Conservation (phyloP, 2,113 vertebrate genomes). For the Acanthochromis polyacanthus region DNA sequence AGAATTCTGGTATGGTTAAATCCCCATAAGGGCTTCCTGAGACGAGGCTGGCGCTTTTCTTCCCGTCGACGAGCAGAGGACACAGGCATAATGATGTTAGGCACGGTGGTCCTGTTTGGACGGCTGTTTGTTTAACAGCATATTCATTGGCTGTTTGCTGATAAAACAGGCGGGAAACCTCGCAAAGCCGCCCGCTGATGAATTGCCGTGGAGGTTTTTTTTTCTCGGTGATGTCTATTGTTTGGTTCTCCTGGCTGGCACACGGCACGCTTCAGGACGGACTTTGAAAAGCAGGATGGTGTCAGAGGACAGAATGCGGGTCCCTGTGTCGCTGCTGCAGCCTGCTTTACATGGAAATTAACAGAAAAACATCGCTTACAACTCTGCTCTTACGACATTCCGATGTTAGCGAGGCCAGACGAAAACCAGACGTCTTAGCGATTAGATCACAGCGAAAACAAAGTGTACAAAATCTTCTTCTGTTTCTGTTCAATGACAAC, state of each 20-base stretch:
- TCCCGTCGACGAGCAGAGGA: constrained; percentile 54
- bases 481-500: neutral
- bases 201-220: constrained; percentile 33
- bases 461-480: neutral
- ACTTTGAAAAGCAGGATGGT: constrained; percentile 67
- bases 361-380: neutral
- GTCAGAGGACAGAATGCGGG: constrained; percentile 27
- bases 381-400: neutral
- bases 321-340: constrained; percentile 20
- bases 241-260: constrained; percentile 38
- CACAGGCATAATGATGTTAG: constrained; percentile 75
- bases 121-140: constrained; percentile 77
- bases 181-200: constrained; percentile 49
- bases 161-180: constrained; percentile 66
- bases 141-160: constrained; percentile 75
- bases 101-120: constrained; percentile 74
- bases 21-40: constrained; percentile 79
- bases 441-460: neutral
- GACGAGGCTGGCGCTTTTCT: constrained; percentile 69
- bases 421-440: neutral
- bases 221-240: constrained; percentile 45
- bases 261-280: constrained; percentile 28
- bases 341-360: constrained; percentile 40
- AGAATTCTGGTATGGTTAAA: constrained; percentile 78
- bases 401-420: neutral